Percentiles rank a stretch among this genome's conserved stretches.
These are phyloP conservation scores for Drosophila formosana DNA, from an alignment of 2,888 invertebrate genomes.

Conservation along the genomic window DNA sequence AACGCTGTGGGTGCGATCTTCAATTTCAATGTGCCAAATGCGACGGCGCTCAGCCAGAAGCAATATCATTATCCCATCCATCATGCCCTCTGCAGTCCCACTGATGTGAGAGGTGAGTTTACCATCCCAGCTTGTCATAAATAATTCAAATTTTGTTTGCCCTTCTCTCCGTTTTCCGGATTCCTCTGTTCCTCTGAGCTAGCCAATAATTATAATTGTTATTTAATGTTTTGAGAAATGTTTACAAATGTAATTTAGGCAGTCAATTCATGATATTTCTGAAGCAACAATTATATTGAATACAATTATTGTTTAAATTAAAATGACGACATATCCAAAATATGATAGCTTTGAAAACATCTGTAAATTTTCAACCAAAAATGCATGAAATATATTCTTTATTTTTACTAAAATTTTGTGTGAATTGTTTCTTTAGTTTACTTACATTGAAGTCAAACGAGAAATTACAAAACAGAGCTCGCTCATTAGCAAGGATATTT, in stretches of 20 bases:
- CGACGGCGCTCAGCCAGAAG: constrained; percentile 76
- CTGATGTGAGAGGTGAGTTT: constrained; percentile 74
- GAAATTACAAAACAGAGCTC: too few species aligned
- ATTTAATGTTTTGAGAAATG: background rate
- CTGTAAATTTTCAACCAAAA: background rate
- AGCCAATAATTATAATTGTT: background rate
- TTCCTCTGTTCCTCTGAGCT: constrained; percentile 20
- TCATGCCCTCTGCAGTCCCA: constrained; percentile 77
- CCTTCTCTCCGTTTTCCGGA: background rate
- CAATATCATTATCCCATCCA: constrained; percentile 73
- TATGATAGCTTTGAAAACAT: background rate
- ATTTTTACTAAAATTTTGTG: background rate
- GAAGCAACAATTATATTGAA: background rate
- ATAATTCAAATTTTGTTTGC: background rate
- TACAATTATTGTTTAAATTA: background rate
- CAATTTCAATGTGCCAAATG: constrained; percentile 84
- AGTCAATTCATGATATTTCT: background rate
- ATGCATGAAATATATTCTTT: background rate
- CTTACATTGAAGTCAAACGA: too few species aligned
- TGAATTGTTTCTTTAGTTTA: background rate
- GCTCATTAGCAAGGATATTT: too few species aligned
- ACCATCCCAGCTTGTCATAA: background rate
- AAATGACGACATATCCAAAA: background rate
- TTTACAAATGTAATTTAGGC: background rate
- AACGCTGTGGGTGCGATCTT: constrained; percentile 77